A percentile compares a stretch with the other conserved stretches of the same genome.
Evolutionary conservation across 2,797 vertebrate species (phyloP).

Genomic region (Iguana delicatissima): DNA sequence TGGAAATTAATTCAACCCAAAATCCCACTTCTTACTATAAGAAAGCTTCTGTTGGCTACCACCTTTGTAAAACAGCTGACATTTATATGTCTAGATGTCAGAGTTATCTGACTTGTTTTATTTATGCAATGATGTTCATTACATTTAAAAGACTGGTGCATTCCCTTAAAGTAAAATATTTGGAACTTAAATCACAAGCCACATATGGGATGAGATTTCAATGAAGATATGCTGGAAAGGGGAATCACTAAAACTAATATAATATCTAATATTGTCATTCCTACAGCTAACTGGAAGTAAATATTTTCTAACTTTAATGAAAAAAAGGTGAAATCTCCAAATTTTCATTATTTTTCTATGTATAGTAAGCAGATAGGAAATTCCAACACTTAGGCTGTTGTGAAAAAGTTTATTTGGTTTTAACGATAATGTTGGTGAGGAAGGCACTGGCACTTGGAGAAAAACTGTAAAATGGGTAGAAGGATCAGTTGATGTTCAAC

Average conservation of each 20-base stretch:
- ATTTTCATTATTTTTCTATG: not conserved
- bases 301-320: not conserved
- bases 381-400: not conserved
- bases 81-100: not conserved
- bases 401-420: not conserved
- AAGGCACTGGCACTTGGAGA: not conserved
- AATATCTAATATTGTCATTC: not conserved
- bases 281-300: constrained; percentile 4
- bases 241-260: too few relatives aligned
- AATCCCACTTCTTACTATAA: not conserved
- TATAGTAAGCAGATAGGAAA: not conserved
- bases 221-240: not conserved
- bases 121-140: not conserved
- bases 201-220: not conserved
- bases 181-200: not conserved
- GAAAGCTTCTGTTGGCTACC: not conserved
- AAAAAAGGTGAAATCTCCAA: not conserved
- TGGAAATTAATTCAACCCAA: not conserved
- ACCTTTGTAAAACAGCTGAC: not conserved
- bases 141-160: not conserved
- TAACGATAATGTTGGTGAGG: too few relatives aligned
- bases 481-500: not conserved
- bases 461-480: not conserved
- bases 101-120: not conserved
- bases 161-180: not conserved